phyloP scores from a whole-genome alignment of 2,113 vertebrate species.

The Paradisaea rubra region DNA sequence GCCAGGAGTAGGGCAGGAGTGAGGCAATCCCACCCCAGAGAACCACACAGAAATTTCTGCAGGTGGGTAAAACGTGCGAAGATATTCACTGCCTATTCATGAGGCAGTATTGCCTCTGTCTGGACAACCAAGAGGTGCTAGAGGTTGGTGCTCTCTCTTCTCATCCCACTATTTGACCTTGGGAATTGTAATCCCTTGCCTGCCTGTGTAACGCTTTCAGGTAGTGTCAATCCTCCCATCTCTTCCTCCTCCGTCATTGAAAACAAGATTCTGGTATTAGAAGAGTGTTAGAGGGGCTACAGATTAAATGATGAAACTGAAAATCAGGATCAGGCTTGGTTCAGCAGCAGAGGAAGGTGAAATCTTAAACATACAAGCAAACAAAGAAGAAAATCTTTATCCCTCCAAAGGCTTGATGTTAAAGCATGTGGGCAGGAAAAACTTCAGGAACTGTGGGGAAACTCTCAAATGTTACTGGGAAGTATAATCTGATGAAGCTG shows the following conservation, averaged over 20 bases:
- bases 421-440: neutral
- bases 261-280: neutral
- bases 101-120: neutral
- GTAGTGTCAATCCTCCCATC: neutral
- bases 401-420: neutral
- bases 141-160: neutral
- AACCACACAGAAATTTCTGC: neutral
- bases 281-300: neutral
- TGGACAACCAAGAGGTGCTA: neutral
- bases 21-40: neutral
- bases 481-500: neutral
- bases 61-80: neutral
- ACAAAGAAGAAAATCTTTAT: neutral
- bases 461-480: neutral
- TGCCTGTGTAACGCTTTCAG: neutral
- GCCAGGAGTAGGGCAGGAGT: neutral
- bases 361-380: neutral
- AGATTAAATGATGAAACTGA: neutral
- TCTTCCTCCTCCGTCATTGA: neutral
- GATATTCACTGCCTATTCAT: neutral
- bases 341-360: neutral
- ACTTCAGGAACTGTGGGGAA: neutral
- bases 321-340: neutral
- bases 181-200: neutral
- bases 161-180: neutral